These are phyloP conservation scores for Brachypodius melanocephalos DNA, from an alignment of 2,113 vertebrate species.

Conservation along the genomic window DNA sequence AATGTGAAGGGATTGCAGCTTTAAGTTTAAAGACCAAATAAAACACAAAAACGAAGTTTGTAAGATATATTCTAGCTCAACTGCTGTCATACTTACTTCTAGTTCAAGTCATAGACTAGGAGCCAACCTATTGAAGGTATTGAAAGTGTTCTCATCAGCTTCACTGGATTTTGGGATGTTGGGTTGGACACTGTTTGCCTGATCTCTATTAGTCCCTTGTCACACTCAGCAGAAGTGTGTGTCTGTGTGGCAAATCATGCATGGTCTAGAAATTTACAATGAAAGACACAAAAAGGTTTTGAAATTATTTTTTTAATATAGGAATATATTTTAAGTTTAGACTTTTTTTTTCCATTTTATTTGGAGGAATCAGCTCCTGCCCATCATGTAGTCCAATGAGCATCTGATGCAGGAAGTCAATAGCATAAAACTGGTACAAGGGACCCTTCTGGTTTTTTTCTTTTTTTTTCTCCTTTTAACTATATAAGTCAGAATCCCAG, in stretches of 20 bases:
- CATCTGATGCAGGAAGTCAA: background rate
- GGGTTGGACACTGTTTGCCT: background rate
- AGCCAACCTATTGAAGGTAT: background rate
- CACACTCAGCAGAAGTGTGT: background rate
- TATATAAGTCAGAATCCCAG: background rate
- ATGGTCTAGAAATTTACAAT: background rate
- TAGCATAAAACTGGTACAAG: background rate
- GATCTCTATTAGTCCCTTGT: background rate
- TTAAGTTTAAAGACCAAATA: background rate
- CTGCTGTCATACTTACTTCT: background rate
- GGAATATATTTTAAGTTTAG: background rate
- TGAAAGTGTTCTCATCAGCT: background rate
- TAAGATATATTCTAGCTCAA: accelerated
- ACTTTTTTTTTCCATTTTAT: background rate
- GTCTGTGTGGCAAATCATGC: background rate
- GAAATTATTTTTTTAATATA: background rate
- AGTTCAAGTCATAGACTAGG: background rate
- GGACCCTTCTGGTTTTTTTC: too few species aligned
- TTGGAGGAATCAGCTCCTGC: background rate
- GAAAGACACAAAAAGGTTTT: background rate
- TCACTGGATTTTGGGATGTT: background rate
- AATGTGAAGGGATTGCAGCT: background rate
- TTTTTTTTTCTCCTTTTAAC: background rate
- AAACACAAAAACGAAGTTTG: background rate
- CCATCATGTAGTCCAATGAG: background rate